Evolutionary conservation across 2,113 vertebrate genomes (phyloP).

Genomic region (Paramisgurnus dabryanus): DNA sequence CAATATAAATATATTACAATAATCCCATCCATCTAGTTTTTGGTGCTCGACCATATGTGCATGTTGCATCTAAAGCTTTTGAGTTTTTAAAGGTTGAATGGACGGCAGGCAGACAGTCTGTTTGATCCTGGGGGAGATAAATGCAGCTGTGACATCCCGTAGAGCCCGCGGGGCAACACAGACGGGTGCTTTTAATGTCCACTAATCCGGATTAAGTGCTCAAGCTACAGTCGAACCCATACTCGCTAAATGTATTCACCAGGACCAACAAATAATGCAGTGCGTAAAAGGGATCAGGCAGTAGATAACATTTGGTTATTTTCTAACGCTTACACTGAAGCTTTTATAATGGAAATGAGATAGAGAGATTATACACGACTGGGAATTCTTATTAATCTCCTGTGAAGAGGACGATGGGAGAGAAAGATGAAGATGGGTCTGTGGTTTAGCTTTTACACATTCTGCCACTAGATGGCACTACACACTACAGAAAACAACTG

Average conservation of each 20-base stretch:
- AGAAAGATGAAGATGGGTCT: conserved; percentile 3
- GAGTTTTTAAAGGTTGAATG: conserved; percentile 18
- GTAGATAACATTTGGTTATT: conserved; percentile 70
- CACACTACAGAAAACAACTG: conserved; percentile 40
- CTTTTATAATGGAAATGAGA: conserved; percentile 53
- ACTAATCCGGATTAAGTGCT: conserved; percentile 76
- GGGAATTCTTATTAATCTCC: conserved; percentile 48
- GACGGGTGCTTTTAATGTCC: conserved; percentile 70
- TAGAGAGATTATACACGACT: conserved; percentile 25
- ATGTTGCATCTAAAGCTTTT: conserved; percentile 19
- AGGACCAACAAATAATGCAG: conserved; percentile 63
- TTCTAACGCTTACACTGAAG: conserved; percentile 52
- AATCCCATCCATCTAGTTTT: not conserved
- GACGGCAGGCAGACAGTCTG: conserved; percentile 6
- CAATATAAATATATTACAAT: not conserved
- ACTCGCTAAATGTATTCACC: conserved; percentile 68
- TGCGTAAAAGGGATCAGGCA: conserved; percentile 66
- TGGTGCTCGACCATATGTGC: not conserved
- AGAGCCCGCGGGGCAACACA: conserved; percentile 67
- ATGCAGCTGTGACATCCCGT: conserved; percentile 70
- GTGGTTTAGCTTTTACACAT: conserved; percentile 24
- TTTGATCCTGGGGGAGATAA: conserved; percentile 63
- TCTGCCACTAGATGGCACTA: conserved; percentile 70
- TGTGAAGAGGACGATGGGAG: conserved; percentile 18
- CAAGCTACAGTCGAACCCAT: conserved; percentile 60